phyloP scores from a whole-genome alignment of 2,113 vertebrate species.

The Nasalis larvatus region DNA sequence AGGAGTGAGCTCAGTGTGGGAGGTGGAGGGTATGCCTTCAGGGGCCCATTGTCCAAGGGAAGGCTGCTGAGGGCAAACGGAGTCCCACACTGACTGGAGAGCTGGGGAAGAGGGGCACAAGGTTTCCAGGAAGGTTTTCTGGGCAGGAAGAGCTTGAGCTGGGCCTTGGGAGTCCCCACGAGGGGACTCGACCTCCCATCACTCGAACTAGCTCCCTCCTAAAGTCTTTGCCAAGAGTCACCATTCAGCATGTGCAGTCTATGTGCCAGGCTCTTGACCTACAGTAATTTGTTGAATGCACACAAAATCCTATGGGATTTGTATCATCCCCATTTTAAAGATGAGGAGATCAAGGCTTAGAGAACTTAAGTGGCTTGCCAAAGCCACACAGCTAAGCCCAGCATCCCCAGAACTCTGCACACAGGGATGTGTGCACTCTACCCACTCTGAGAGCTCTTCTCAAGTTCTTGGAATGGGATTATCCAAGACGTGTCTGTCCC shows the following conservation, averaged over 20 bases:
- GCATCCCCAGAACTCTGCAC: background rate
- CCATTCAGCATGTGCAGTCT: background rate
- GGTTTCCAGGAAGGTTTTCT: background rate
- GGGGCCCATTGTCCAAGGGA: background rate
- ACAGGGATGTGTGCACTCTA: fast-evolving
- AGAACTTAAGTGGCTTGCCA: background rate
- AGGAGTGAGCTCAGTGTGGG: background rate
- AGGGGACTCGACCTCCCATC: background rate
- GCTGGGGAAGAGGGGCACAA: background rate
- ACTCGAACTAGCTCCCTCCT: background rate
- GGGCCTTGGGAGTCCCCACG: background rate
- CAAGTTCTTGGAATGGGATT: background rate
- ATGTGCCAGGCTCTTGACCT: background rate
- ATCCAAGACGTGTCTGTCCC: background rate
- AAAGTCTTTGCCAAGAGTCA: background rate
- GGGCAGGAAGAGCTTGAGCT: background rate
- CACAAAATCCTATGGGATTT: background rate
- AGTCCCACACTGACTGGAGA: background rate
- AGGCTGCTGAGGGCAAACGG: no score
- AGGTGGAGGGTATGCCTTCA: background rate
- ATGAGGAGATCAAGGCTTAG: background rate
- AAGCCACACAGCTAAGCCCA: background rate
- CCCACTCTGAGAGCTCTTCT: background rate
- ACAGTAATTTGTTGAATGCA: background rate
- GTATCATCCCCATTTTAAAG: background rate